Conservation (phyloP, 2,797 vertebrate genomes). For the Hoplostethus mediterraneus region DNA sequence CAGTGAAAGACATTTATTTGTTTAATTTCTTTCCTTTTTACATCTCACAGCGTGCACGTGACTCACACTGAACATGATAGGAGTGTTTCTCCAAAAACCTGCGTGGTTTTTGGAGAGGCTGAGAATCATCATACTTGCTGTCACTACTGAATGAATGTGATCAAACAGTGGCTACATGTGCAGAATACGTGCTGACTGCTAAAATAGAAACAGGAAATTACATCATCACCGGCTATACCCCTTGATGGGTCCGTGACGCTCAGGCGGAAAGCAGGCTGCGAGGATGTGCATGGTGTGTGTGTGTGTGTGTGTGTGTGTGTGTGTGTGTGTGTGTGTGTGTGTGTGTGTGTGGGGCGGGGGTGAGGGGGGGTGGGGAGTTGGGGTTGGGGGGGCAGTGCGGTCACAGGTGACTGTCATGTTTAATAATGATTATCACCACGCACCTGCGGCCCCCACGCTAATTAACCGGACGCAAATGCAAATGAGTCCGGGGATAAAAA, state of each 20-base stretch:
- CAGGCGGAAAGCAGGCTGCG: constrained; percentile 29
- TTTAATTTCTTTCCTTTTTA: constrained; percentile 38
- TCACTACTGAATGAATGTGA: constrained; percentile 3
- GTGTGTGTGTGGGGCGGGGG: constrained; percentile 67
- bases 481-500: constrained; percentile 87
- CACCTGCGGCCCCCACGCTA: constrained; percentile 98
- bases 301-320: constrained; percentile 26
- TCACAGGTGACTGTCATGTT: constrained; percentile 99
- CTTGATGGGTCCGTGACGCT: constrained; percentile 35
- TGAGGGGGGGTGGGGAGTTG: constrained; percentile 68
- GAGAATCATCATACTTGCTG: not conserved
- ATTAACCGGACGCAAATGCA: constrained; percentile 99
- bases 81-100: constrained; percentile 16
- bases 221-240: constrained; percentile 51
- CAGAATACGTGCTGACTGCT: constrained; percentile 8
- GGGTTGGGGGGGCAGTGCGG: constrained; percentile 82
- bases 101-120: not conserved
- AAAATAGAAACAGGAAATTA: constrained; percentile 64
- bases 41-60: constrained; percentile 27
- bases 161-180: constrained; percentile 10
- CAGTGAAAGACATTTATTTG: constrained; percentile 30
- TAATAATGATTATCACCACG: constrained; percentile 99
- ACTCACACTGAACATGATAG: constrained; percentile 20
- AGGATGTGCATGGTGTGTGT: constrained; percentile 21
- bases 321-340: constrained; percentile 45